Evolutionary conservation across 2,797 vertebrate species (phyloP).

Genomic region (Hydrolagus colliei): DNA sequence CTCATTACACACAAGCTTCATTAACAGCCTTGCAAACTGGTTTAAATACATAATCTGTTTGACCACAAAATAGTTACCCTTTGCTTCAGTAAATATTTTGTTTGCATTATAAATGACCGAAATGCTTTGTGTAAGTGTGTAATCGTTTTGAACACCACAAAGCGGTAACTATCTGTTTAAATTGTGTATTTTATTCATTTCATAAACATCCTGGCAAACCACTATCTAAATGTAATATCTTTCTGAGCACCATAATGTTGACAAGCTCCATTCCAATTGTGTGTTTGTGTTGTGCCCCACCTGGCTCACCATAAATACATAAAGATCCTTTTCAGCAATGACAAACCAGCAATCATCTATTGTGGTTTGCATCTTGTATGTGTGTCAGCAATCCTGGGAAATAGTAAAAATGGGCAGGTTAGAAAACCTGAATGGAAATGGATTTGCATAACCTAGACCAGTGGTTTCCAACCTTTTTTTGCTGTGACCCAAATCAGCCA

Average conservation of each 20-base stretch:
- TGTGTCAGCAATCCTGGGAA: neutral
- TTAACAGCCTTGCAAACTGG: neutral
- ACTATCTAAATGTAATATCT: neutral
- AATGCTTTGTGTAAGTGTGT: neutral
- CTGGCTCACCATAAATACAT: too few species aligned
- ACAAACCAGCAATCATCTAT: too few species aligned
- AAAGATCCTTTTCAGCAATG: too few species aligned
- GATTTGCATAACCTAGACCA: neutral
- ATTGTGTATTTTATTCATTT: neutral
- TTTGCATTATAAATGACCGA: neutral
- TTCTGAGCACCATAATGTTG: neutral
- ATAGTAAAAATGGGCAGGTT: neutral
- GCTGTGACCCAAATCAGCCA: too few species aligned
- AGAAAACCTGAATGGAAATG: neutral
- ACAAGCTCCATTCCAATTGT: neutral
- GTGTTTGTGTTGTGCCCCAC: neutral
- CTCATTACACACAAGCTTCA: neutral
- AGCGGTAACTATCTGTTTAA: neutral
- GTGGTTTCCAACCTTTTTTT: too few species aligned
- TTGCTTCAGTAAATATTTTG: neutral
- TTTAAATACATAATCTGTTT: conserved; percentile 2
- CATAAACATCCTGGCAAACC: neutral
- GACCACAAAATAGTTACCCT: neutral
- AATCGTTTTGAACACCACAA: neutral
- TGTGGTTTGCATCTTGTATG: neutral